Evolutionary conservation across 2,113 vertebrate species (phyloP).

Genomic region (Corythoichthys intestinalis): DNA sequence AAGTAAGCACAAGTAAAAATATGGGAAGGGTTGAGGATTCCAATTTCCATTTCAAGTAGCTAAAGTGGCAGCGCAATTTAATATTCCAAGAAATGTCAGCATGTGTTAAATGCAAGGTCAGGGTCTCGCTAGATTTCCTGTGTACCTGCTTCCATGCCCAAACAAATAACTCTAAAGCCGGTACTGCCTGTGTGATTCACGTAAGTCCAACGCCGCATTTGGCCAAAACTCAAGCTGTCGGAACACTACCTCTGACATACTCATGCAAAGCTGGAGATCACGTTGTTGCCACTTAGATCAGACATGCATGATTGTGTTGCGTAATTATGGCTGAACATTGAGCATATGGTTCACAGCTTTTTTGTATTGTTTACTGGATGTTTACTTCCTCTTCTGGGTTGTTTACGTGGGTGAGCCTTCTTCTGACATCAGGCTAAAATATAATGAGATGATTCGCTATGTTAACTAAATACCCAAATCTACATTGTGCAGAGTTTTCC

Average conservation of each 20-base stretch:
- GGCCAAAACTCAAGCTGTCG: conserved; percentile 67
- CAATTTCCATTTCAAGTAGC: conserved; percentile 64
- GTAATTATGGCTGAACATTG: neutral
- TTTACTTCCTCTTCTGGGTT: neutral
- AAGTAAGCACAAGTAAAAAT: conserved; percentile 30
- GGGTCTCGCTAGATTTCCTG: conserved; percentile 58
- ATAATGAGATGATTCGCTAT: conserved; percentile 17
- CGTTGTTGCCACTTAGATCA: conserved; percentile 21
- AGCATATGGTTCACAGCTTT: conserved; percentile 1
- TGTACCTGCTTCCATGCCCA: conserved; percentile 61
- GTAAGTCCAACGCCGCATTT: conserved; percentile 55
- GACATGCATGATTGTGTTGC: neutral
- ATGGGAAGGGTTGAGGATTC: conserved; percentile 38
- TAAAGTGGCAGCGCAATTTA: conserved; percentile 60
- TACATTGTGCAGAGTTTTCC: conserved; percentile 15
- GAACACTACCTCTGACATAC: conserved; percentile 58
- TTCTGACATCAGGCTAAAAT: conserved; percentile 26
- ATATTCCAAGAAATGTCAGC: conserved; percentile 66
- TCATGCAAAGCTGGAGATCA: conserved; percentile 32
- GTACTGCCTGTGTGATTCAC: conserved; percentile 55
- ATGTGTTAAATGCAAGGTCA: conserved; percentile 42
- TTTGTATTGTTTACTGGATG: neutral
- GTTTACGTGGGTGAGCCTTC: neutral
- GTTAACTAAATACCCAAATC: conserved; percentile 27
- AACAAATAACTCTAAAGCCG: conserved; percentile 71